Base-by-base conservation (phyloP, 2,113 vertebrate species). In the Eleginops maclovinus region DNA sequence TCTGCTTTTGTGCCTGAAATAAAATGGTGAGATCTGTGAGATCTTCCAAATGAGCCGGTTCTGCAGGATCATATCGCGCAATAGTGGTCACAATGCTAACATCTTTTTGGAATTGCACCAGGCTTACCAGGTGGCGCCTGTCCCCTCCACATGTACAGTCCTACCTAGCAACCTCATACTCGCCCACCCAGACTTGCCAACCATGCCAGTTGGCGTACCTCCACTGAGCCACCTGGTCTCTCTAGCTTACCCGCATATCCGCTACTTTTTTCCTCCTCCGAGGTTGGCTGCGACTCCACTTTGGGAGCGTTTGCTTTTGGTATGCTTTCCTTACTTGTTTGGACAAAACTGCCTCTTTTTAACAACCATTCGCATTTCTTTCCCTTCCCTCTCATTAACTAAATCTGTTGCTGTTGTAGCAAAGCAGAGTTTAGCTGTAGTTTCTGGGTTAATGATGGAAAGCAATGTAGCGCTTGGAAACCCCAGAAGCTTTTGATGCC, bases 151-250 rank as follows among this genome's bases (percentile, higher is more conserved):
- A 44, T 76, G 28, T 41, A 8, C 67, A 46, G 72, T 60, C 46
- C 61, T 73, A 47, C 77, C 79, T 47, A 17, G 24, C 28, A 31
- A 51, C 72, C 81, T 77, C 68, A 61, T 4, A 50, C 70, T 72
- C 7, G 73, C 85, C 81, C 76, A 76, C 81, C 79, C 71, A 82
- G 51, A 63, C 65, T 80, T 17, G 40, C 44, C 8, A 40, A 17
- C 56, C 59, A 6, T 55, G 71, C 87, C 85, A 88, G 75, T 63
- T 91, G 91, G 87, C 84, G 16, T 24, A 36, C 43, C 68, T 75
- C 81, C 46, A 61, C 85, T 22, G 0, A 49, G 64, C 69, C 78
- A 84, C 82, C 88, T 85, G 81, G 70, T 83, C 51, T 54, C 59
- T 49, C 75, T 55, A 47, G 49, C 64, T 78, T 77, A 75, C 58